Base-by-base conservation (phyloP, 2,888 invertebrate genomes). In the Eurytoma adleriae region DNA sequence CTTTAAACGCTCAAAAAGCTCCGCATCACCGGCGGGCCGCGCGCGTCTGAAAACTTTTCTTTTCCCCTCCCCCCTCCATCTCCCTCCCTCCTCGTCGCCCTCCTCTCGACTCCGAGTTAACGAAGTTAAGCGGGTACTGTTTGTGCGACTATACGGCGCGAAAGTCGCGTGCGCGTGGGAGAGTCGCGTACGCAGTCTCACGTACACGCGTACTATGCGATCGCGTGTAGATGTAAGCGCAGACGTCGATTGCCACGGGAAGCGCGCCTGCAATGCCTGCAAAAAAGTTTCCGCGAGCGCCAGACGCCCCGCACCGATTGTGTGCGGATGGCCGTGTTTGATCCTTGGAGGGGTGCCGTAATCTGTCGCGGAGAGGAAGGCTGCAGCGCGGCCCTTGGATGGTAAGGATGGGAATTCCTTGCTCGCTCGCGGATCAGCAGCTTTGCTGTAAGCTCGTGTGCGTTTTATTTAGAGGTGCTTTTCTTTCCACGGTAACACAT, bases 121-220 rank as follows among this genome's bases (percentile, higher is more conserved):
- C 70, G 50, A 59, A 71, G 59, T 71, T 71, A 50, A 59, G 18
- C n/a, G n/a, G n/a, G n/a, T n/a, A n/a, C n/a, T n/a, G n/a, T n/a
- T n/a, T n/a, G n/a, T n/a, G n/a, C n/a, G n/a, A n/a, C n/a, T n/a
- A n/a, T n/a, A n/a, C n/a, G 18, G 20, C 40, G n/a, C 7, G 40
- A 50, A 40, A 57, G 2, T 24, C 67, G 48, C 14, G 10, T 40
- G 14, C n/a, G 40, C 40, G 18, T 64, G 18, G 16, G 12, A 12
- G n/a, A n/a, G n/a, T 50, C n/a, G n/a, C n/a, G n/a, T n/a, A n/a
- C n/a, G n/a, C n/a, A n/a, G n/a, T n/a, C n/a, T n/a, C n/a, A n/a
- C 3, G 30, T 5, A 24, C 40, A n/a, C 14, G 16, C 5, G 10
- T 1, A 64, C 4, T 40, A 40, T 48, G n/a, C 14, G 24, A 20